Base-by-base conservation (phyloP, 2,888 invertebrate species). In the Glyphotaelius pellucidus region DNA sequence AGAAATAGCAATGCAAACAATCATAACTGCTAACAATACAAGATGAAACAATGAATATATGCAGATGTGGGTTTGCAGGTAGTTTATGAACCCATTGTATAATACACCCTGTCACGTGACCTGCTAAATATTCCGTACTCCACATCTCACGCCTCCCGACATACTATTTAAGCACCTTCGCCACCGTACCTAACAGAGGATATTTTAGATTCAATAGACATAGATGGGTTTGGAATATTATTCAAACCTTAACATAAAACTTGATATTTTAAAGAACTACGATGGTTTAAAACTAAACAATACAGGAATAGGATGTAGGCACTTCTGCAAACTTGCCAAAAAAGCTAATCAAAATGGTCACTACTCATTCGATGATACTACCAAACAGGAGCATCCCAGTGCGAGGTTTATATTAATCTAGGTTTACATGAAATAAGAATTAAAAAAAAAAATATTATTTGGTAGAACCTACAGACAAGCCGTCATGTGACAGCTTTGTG, bases 71-170 rank as follows among this genome's bases (percentile, higher is more conserved):
- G n/a, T 86, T 32, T 35, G 85, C 32, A 85, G 30, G n/a, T 47
- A 86, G 42, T 47, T 42, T 89, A 19, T 79, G 79, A 31, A 89
- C 52, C 67, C 52, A 52, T 89, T 89, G 88, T 89, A 25, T 79
- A 32, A 79, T 25, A 79, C 25, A 79, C 79, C 32, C n/a, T 67
- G 79, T 67, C 88, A 89, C 88, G 88, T 89, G 88, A 89, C 88
- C 80, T 89, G 35, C 88, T 89, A 89, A 89, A 89, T 89, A 89
- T 89, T 89, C 88, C 32, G 31, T 52, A 31, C 35, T 31, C 79
- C 88, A 79, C 30, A 31, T 42, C 30, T 52, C n/a, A 87, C 35
- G 38, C 35, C 88, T 80, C 30, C 35, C 79, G 31, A 32, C n/a
- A 87, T 47, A 89, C 79, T 79, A 52, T 32, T 0, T 15, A 42